These are phyloP conservation scores for Cotesia glomerata DNA, from an alignment of 1,140 invertebrate species.

Conservation along the genomic window DNA sequence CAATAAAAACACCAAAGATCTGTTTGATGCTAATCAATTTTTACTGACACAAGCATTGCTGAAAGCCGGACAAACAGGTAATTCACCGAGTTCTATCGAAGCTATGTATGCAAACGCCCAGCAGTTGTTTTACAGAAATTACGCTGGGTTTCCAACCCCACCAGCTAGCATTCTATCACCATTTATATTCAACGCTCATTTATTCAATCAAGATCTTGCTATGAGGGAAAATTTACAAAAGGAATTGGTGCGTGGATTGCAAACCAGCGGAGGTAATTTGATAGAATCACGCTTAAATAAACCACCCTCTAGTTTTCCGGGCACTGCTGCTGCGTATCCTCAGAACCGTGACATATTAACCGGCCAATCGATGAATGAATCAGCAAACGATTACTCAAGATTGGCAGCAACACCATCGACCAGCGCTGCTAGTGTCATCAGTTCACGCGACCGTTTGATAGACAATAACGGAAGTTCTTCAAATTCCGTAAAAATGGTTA, in stretches of 20 bases:
- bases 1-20: slow-evolving; percentile 46
- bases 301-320: background rate
- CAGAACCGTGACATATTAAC: background rate
- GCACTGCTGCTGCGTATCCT: background rate
- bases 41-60: slow-evolving; percentile 68
- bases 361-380: too few relatives aligned
- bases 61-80: slow-evolving; percentile 61
- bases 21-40: slow-evolving; percentile 62
- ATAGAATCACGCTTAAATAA: slow-evolving; percentile 61
- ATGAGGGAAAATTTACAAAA: slow-evolving; percentile 73
- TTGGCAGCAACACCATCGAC: slow-evolving; percentile 37
- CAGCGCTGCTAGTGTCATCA: slow-evolving; percentile 23
- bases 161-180: slow-evolving; percentile 62
- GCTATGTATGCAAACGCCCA: slow-evolving; percentile 66
- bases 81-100: slow-evolving; percentile 53
- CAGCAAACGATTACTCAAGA: slow-evolving; percentile 37
- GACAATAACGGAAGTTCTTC: slow-evolving; percentile 41
- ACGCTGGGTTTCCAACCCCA: slow-evolving; percentile 58
- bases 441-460: slow-evolving; percentile 45
- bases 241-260: slow-evolving; percentile 70
- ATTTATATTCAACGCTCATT: slow-evolving; percentile 65
- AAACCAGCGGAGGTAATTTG: slow-evolving; percentile 72
- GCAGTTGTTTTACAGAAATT: slow-evolving; percentile 52
- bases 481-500: slow-evolving; percentile 85
- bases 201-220: slow-evolving; percentile 67